Conservation (phyloP, 2,113 vertebrate genomes). For the Siniperca knerii region DNA sequence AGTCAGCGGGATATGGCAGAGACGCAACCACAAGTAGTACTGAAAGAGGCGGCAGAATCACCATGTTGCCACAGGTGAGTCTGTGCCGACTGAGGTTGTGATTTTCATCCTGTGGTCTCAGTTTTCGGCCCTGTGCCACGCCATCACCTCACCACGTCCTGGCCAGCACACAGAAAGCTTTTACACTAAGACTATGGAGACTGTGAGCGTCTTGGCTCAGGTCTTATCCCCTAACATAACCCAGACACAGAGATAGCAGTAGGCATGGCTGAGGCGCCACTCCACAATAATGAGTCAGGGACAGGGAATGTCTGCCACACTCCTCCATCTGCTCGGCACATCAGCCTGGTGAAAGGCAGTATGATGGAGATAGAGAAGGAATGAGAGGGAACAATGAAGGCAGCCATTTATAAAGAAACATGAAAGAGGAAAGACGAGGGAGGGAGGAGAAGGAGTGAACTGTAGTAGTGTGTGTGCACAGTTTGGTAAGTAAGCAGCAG, state of each 20-base stretch:
- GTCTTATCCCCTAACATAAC: slow-evolving; percentile 69
- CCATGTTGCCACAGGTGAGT: slow-evolving; percentile 69
- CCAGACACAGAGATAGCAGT: slow-evolving; percentile 72
- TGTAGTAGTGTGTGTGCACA: slow-evolving; percentile 58
- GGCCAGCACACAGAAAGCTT: slow-evolving; percentile 17
- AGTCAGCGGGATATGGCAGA: slow-evolving; percentile 24
- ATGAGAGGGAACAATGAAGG: slow-evolving; percentile 72
- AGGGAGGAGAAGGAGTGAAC: slow-evolving; percentile 39
- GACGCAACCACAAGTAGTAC: slow-evolving; percentile 7
- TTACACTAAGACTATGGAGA: neutral
- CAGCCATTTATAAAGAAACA: slow-evolving; percentile 60
- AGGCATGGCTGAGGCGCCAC: slow-evolving; percentile 58
- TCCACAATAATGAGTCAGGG: slow-evolving; percentile 72
- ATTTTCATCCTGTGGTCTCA: slow-evolving; percentile 24
- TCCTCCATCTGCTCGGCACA: slow-evolving; percentile 66
- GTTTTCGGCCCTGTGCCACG: slow-evolving; percentile 33
- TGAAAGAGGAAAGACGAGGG: slow-evolving; percentile 41
- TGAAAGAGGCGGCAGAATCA: slow-evolving; percentile 15
- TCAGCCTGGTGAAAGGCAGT: slow-evolving; percentile 53
- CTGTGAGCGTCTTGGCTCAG: slow-evolving; percentile 35
- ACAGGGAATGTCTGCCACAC: slow-evolving; percentile 74
- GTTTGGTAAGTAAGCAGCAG: slow-evolving; percentile 73
- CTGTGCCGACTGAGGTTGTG: slow-evolving; percentile 22
- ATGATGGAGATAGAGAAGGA: slow-evolving; percentile 68
- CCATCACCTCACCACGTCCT: slow-evolving; percentile 22